Evolutionary conservation across 2,888 invertebrate genomes (phyloP).

Genomic region (Abscondita cerata): DNA sequence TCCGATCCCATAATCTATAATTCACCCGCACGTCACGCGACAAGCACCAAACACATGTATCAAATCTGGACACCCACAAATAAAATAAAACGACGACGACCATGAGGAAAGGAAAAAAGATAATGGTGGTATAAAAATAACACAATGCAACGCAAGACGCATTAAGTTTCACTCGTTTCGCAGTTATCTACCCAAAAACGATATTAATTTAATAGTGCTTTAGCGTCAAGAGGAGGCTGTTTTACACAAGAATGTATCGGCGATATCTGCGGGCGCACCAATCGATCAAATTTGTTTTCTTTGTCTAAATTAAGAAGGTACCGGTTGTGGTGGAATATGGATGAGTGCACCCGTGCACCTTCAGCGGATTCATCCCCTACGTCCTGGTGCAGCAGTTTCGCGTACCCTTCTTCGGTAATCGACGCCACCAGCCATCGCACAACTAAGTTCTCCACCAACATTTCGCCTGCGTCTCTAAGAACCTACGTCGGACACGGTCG

Average conservation of each 20-base stretch:
- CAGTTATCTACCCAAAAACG: conserved; percentile 16
- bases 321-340: conserved; percentile 28
- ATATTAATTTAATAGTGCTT: conserved; percentile 16
- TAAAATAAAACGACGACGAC: no score
- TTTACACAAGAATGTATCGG: conserved; percentile 23
- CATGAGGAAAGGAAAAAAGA: no score
- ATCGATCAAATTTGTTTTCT: conserved; percentile 29
- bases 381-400: no score
- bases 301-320: conserved; percentile 26
- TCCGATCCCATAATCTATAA: conserved; percentile 25
- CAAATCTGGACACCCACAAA: conserved; percentile 33
- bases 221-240: neutral
- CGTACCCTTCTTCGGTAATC: no score
- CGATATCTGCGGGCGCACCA: conserved; percentile 30
- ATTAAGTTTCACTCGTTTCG: conserved; percentile 25
- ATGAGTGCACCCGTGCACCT: neutral
- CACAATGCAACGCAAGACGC: conserved; percentile 6
- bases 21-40: conserved; percentile 23
- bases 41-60: conserved; percentile 28
- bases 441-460: no score
- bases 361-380: no score
- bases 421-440: no score
- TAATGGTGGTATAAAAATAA: conserved; percentile 8
- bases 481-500: neutral
- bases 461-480: no score